Evolutionary conservation across 2,888 invertebrate genomes (phyloP), one percentile per base, ranked within the genome.

Genomic region (Lithophane socia): DNA sequence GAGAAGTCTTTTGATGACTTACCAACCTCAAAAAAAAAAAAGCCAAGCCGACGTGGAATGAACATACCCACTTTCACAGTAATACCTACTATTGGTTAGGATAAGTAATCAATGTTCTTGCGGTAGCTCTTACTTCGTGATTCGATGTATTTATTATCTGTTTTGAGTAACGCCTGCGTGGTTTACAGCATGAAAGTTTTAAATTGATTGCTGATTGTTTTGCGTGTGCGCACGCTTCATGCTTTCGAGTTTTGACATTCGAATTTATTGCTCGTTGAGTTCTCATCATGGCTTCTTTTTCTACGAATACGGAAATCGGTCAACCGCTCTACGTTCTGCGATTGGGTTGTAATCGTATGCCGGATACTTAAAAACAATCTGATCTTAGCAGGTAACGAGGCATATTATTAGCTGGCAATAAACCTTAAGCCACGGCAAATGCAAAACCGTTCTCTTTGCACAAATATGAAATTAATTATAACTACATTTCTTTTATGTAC

Each of bases 201-300:
- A 70, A 84, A 86, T 84, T 87, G 82, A 87, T 84, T 80, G 86
- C 84, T 75, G 82, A 86, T 87, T 88, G 89, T 87, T 86, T 82
- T 74, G 77, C 85, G 78, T 81, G 77, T 76, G 73, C 70, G 74
- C 69, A 78, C 74, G 75, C 70, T 86, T 86, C 73, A 79, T 79
- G 80, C 83, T 86, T 85, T 86, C 86, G 54, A 76, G 82, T 70
- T 76, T 76, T 77, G 82, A 79, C 75, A 64, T 49, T 71, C 56
- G 66, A 75, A 75, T 80, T 79, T 75, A 77, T 83, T 78, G 71
- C 65, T 60, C 68, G 37, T 60, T 52, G 24, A 65, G 68, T 66
- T 66, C 49, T 54, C 64, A 70, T 76, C 24, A 47, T 75, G 37
- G 75, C 42, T 69, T 72, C 29, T 29, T 67, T 54, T 67, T 67